These are phyloP conservation scores for Gadopsis marmoratus DNA, from an alignment of 2,797 vertebrate genomes.

Conservation along the genomic window DNA sequence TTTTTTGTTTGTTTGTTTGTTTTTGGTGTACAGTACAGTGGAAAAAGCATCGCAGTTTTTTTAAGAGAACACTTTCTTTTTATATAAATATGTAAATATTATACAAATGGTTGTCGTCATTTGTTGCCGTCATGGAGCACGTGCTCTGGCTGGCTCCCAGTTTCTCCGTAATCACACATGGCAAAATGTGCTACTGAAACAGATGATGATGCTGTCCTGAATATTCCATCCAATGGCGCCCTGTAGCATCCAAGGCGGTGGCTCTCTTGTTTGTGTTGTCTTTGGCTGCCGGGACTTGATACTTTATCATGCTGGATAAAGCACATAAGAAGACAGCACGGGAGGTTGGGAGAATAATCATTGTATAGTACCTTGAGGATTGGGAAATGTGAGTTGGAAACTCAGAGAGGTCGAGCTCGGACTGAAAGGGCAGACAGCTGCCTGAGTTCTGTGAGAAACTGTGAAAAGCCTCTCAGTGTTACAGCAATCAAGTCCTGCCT, in stretches of 20 bases:
- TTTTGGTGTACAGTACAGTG: slow-evolving; percentile 87
- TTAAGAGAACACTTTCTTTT: slow-evolving; percentile 77
- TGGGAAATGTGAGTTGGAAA: slow-evolving; percentile 41
- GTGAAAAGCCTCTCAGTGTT: slow-evolving; percentile 97
- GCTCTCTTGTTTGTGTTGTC: slow-evolving; percentile 70
- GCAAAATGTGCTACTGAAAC: slow-evolving; percentile 84
- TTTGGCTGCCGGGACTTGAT: slow-evolving; percentile 63
- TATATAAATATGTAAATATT: slow-evolving; percentile 87
- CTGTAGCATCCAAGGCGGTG: slow-evolving; percentile 78
- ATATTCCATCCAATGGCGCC: slow-evolving; percentile 70
- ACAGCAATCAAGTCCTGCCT: slow-evolving; percentile 89
- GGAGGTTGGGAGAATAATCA: slow-evolving; percentile 62
- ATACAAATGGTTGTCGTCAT: slow-evolving; percentile 80
- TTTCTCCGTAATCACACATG: slow-evolving; percentile 85
- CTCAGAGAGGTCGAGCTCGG: slow-evolving; percentile 83
- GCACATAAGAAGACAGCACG: slow-evolving; percentile 78
- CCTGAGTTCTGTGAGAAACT: slow-evolving; percentile 92
- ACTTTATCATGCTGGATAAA: slow-evolving; percentile 86
- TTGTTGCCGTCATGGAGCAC: slow-evolving; percentile 80
- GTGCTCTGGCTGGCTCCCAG: slow-evolving; percentile 82
- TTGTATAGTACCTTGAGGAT: slow-evolving; percentile 80
- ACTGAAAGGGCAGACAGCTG: slow-evolving; percentile 84
- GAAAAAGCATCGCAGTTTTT: slow-evolving; percentile 81
- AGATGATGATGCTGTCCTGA: slow-evolving; percentile 69
- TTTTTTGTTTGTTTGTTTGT: slow-evolving; percentile 78